These are phyloP conservation scores for Discoglossus pictus DNA, from an alignment of 2,797 vertebrate species.

Conservation along the genomic window DNA sequence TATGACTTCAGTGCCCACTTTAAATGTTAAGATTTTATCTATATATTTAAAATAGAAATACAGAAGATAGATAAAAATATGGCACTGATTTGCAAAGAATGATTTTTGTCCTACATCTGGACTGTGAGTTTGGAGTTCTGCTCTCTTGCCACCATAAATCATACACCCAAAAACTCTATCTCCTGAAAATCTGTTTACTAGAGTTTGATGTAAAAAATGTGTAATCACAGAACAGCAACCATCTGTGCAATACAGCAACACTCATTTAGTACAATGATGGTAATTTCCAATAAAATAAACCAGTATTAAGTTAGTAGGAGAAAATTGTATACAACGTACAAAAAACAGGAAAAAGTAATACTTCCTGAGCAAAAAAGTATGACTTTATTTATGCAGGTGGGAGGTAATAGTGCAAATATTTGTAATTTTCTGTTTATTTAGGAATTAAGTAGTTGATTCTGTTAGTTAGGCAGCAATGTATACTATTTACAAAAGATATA, in stretches of 20 bases:
- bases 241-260: constrained; percentile 23
- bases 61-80: too few species aligned
- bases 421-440: constrained; percentile 45
- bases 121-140: too few species aligned
- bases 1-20: too few species aligned
- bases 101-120: too few species aligned
- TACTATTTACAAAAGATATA: constrained; percentile 7
- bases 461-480: constrained; percentile 18
- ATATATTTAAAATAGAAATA: too few species aligned
- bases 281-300: constrained; percentile 10
- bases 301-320: constrained; percentile 25
- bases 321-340: constrained; percentile 11
- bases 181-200: constrained; percentile 20
- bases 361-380: constrained; percentile 25
- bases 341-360: constrained; percentile 31
- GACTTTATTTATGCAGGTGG: constrained; percentile 50
- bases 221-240: constrained; percentile 28
- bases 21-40: too few species aligned
- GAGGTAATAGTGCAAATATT: constrained; percentile 30
- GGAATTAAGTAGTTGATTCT: constrained; percentile 53
- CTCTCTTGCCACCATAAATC: too few species aligned
- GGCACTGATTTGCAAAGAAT: too few species aligned
- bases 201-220: constrained; percentile 6
- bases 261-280: background rate
- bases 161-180: too few species aligned